phyloP scores from a whole-genome alignment of 2,797 vertebrate species.

The Eleutherodactylus coqui region DNA sequence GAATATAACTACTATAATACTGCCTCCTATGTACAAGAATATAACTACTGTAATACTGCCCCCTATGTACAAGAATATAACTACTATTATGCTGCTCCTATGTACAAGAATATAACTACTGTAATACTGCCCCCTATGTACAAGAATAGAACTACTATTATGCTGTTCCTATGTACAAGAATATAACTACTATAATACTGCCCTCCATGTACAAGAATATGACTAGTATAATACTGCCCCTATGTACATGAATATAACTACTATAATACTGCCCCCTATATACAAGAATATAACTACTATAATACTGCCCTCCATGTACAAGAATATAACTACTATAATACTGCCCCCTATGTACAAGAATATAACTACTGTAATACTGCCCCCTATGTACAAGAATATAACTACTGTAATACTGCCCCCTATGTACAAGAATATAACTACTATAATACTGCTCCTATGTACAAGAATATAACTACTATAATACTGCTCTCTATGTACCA shows the following conservation, averaged over 20 bases:
- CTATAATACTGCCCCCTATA: too few relatives aligned
- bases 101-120: conserved; percentile 4
- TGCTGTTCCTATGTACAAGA: neutral
- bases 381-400: neutral
- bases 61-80: conserved; percentile 2
- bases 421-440: conserved; percentile 12
- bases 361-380: too few relatives aligned
- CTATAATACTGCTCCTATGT: neutral
- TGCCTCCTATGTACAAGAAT: conserved; percentile 1
- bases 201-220: neutral
- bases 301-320: too few relatives aligned
- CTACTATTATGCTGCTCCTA: conserved; percentile 1
- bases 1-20: conserved; percentile 10
- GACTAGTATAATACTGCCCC: neutral
- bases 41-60: conserved; percentile 11
- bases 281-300: too few relatives aligned
- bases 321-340: too few relatives aligned
- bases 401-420: neutral
- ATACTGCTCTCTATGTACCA: neutral
- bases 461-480: conserved; percentile 1
- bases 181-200: conserved; percentile 3
- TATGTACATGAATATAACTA: too few relatives aligned
- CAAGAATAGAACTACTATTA: conserved; percentile 8
- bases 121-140: neutral
- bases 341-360: too few relatives aligned